Conservation (phyloP, 2,797 vertebrate genomes). For the Onychomys arenicola region DNA sequence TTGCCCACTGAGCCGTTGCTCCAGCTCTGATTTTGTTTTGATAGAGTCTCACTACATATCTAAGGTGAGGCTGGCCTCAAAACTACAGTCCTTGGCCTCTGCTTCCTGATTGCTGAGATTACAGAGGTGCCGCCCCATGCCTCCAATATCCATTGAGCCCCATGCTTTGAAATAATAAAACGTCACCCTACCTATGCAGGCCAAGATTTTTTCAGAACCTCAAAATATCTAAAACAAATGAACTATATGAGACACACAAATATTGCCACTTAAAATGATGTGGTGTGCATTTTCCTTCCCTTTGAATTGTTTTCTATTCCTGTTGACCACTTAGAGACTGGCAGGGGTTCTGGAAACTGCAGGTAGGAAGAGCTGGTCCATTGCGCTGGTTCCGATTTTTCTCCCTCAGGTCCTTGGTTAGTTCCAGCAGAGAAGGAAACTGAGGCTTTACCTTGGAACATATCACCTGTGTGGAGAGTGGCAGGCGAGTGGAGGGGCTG, state of each 20-base stretch:
- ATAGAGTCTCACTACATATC: not conserved
- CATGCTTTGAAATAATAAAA: not conserved
- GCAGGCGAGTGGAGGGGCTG: too few species aligned
- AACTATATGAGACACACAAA: not conserved
- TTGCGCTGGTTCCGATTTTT: not conserved
- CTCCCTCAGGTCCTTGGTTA: not conserved
- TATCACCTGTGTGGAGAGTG: too few species aligned
- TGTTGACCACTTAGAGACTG: not conserved
- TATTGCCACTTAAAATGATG: not conserved
- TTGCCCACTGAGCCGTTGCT: not conserved
- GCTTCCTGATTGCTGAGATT: not conserved
- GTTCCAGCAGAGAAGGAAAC: not conserved
- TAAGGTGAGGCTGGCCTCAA: not conserved
- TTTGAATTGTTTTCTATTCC: not conserved
- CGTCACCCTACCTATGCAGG: not conserved
- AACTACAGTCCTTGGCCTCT: not conserved
- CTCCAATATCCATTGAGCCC: not conserved
- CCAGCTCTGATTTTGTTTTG: not conserved
- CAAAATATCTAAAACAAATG: constrained; percentile 30
- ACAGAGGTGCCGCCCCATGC: not conserved
- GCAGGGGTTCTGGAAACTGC: not conserved
- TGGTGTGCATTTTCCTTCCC: not conserved
- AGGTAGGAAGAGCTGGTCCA: not conserved
- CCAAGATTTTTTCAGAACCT: not conserved
- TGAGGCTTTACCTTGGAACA: too few species aligned